phyloP scores from a whole-genome alignment of 2,888 invertebrate species.

The Thera britannica region DNA sequence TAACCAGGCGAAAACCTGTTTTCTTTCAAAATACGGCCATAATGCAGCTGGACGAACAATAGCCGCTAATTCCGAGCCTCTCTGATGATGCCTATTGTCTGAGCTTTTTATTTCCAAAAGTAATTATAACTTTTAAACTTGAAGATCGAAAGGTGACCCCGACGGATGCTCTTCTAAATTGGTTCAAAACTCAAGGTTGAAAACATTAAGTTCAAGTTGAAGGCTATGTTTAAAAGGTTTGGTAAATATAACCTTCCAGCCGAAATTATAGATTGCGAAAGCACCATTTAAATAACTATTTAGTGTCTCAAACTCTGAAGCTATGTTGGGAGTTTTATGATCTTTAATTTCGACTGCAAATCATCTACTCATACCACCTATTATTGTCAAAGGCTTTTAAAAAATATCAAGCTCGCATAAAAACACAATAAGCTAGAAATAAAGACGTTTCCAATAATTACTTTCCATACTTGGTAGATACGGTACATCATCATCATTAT shows the following conservation, averaged over 20 bases:
- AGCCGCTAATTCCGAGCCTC: slow-evolving; percentile 39
- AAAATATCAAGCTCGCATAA: too few relatives aligned
- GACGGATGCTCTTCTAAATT: slow-evolving; percentile 42
- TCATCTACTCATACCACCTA: not conserved
- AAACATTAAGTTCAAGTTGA: slow-evolving; percentile 5
- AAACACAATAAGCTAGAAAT: too few relatives aligned
- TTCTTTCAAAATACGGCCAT: not conserved
- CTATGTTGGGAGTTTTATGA: not conserved
- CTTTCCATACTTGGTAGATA: too few relatives aligned
- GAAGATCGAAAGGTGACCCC: slow-evolving; percentile 45
- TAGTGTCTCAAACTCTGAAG: not conserved
- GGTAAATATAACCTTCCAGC: slow-evolving; percentile 19
- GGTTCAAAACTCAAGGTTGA: slow-evolving; percentile 34
- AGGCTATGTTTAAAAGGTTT: slow-evolving; percentile 32
- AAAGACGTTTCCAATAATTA: too few relatives aligned
- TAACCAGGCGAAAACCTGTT: slow-evolving; percentile 1
- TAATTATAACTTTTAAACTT: slow-evolving; percentile 42
- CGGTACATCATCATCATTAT: too few relatives aligned
- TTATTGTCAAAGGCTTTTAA: too few relatives aligned
- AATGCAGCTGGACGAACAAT: slow-evolving; percentile 37
- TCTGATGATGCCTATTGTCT: slow-evolving; percentile 38
- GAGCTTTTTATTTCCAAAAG: slow-evolving; percentile 41
- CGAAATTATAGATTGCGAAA: slow-evolving; percentile 15
- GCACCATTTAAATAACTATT: not conserved
- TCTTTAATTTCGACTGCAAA: not conserved